Conservation (phyloP, 2,888 invertebrate genomes). For the Hanleya hanleyi region DNA sequence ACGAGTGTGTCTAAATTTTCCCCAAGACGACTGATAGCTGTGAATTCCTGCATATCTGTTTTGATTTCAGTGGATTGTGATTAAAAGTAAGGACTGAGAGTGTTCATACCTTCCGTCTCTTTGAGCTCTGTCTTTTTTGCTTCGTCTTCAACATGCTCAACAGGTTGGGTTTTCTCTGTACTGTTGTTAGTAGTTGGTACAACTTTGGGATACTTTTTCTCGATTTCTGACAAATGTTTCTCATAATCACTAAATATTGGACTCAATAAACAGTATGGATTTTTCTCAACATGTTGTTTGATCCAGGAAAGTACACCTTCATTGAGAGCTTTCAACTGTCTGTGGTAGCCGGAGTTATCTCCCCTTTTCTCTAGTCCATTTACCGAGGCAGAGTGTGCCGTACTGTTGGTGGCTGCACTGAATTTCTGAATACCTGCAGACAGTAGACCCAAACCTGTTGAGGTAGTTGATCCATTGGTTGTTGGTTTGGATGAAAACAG, state of each 20-base stretch:
- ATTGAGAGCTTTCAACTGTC: constrained; percentile 83
- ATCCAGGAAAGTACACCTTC: constrained; percentile 89
- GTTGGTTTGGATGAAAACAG: neutral
- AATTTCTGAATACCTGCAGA: neutral
- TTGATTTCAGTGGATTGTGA: neutral
- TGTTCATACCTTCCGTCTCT: neutral
- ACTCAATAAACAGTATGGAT: constrained; percentile 87
- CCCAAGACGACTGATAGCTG: too few relatives aligned
- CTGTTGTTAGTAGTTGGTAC: neutral
- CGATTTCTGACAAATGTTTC: constrained; percentile 61
- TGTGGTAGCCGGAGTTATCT: constrained; percentile 42
- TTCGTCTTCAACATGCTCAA: neutral
- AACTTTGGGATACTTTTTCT: constrained; percentile 42
- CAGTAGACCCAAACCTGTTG: neutral
- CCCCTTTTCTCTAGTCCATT: neutral
- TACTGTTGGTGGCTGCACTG: neutral
- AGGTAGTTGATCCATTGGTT: neutral
- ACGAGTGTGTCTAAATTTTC: too few relatives aligned
- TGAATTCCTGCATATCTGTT: too few relatives aligned
- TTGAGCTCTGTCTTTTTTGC: neutral
- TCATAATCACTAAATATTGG: constrained; percentile 83
- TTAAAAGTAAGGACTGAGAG: neutral
- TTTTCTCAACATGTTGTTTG: constrained; percentile 85
- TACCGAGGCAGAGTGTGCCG: neutral
- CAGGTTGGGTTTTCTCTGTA: neutral